Evolutionary conservation across 2,888 invertebrate species (phyloP).

Genomic region (Clistopyga incitator): DNA sequence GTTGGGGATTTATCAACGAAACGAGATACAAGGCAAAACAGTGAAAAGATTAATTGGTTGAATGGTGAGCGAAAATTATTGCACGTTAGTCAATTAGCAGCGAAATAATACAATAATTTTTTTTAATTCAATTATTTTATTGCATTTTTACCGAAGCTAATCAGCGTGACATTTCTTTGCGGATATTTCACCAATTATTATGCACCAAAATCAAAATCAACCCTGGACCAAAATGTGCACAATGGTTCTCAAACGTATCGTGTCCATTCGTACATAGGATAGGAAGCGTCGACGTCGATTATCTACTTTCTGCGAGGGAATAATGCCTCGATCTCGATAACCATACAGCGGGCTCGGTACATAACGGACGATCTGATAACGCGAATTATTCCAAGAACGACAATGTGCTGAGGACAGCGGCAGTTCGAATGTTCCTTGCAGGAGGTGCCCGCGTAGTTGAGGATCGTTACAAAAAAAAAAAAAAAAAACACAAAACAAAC

Average conservation of each 20-base stretch:
- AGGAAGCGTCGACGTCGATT: slow-evolving; percentile 58
- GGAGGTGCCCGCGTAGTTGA: slow-evolving; percentile 11
- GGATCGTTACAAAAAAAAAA: slow-evolving; percentile 39
- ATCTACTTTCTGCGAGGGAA: slow-evolving; percentile 65
- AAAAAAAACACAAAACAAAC: too few species aligned
- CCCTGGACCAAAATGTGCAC: slow-evolving; percentile 20
- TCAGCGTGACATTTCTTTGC: neutral
- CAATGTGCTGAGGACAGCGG: slow-evolving; percentile 62
- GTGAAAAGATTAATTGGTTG: neutral
- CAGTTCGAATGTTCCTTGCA: slow-evolving; percentile 30
- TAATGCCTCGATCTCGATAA: slow-evolving; percentile 70
- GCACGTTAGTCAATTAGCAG: too few species aligned
- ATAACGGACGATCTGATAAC: slow-evolving; percentile 72
- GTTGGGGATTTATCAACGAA: neutral
- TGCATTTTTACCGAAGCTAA: neutral
- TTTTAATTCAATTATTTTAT: too few species aligned
- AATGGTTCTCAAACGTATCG: slow-evolving; percentile 13
- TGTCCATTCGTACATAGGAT: slow-evolving; percentile 19
- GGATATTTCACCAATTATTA: slow-evolving; percentile 19
- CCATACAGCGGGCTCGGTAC: slow-evolving; percentile 59
- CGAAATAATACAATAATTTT: too few species aligned
- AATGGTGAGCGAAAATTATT: too few species aligned
- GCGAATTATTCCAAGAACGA: slow-evolving; percentile 69
- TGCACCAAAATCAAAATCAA: slow-evolving; percentile 4
- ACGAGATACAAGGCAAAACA: neutral